Evolutionary conservation across 2,888 invertebrate species (phyloP).

Genomic region (Patella ulyssiponensis): DNA sequence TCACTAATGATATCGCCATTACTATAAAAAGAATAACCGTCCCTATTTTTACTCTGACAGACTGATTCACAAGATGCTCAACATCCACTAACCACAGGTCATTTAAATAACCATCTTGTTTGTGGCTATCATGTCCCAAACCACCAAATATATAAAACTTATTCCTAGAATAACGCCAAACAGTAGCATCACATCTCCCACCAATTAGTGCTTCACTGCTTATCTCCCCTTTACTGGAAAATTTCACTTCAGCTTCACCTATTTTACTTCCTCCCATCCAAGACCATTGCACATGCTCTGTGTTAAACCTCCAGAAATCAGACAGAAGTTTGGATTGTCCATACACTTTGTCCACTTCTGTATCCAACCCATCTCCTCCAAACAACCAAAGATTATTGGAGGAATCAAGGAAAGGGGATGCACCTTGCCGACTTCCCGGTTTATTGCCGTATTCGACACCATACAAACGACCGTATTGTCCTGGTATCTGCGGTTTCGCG

Average conservation of each 20-base stretch:
- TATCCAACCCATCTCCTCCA: slow-evolving; percentile 58
- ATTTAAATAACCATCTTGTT: slow-evolving; percentile 50
- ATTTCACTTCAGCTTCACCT: slow-evolving; percentile 46
- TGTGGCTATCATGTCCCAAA: slow-evolving; percentile 50
- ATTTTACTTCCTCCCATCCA: slow-evolving; percentile 52
- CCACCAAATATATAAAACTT: slow-evolving; percentile 54
- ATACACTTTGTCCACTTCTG: slow-evolving; percentile 33
- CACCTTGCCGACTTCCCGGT: slow-evolving; percentile 53
- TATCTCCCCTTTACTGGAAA: slow-evolving; percentile 35
- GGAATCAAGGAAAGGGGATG: slow-evolving; percentile 49
- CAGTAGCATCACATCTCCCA: slow-evolving; percentile 47
- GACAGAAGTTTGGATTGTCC: slow-evolving; percentile 47
- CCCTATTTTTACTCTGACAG: slow-evolving; percentile 24
- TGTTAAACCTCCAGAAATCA: slow-evolving; percentile 55
- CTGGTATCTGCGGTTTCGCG: slow-evolving; percentile 33
- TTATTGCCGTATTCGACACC: slow-evolving; percentile 21
- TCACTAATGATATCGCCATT: slow-evolving; percentile 25
- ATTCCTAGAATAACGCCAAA: slow-evolving; percentile 35
- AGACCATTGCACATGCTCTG: slow-evolving; percentile 43
- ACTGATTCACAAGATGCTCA: slow-evolving; percentile 24
- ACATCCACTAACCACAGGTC: slow-evolving; percentile 57
- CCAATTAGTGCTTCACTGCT: slow-evolving; percentile 42
- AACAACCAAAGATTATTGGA: slow-evolving; percentile 57
- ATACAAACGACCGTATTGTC: slow-evolving; percentile 37
- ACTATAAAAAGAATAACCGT: slow-evolving; percentile 28